These are phyloP conservation scores for Rhynchophorus ferrugineus DNA, from an alignment of 1,140 invertebrate genomes.

Conservation along the genomic window DNA sequence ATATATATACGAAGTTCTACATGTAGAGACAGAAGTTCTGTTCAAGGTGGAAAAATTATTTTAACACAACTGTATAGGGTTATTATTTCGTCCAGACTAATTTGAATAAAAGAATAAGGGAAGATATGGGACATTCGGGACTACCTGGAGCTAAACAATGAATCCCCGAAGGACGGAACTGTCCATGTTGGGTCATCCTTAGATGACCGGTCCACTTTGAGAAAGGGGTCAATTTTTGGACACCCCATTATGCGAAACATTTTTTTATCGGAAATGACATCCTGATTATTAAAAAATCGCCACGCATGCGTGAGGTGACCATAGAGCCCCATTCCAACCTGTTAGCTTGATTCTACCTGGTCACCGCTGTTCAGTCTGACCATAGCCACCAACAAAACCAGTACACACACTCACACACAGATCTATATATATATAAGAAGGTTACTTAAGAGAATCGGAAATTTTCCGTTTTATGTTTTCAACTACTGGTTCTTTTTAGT, in stretches of 20 bases:
- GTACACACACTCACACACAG: neutral
- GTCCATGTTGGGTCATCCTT: conserved; percentile 5
- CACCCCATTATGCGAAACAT: conserved; percentile 18
- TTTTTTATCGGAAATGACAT: conserved; percentile 23
- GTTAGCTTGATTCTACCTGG: conserved; percentile 20
- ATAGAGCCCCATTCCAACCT: conserved; percentile 20
- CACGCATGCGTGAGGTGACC: conserved; percentile 23
- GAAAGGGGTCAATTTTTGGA: conserved; percentile 18
- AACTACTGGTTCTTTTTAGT: conserved; percentile 5
- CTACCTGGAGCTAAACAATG: conserved; percentile 10
- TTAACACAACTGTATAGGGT: neutral
- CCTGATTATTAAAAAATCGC: conserved; percentile 13
- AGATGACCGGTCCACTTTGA: conserved; percentile 15
- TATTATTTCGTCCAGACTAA: conserved; percentile 3
- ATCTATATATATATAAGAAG: conserved; percentile 5
- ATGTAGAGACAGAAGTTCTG: too few species aligned
- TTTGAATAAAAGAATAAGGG: conserved; percentile 15
- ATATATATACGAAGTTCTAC: too few species aligned
- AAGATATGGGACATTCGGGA: neutral
- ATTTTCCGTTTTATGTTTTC: conserved; percentile 8
- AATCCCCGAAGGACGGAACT: neutral
- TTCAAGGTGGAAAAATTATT: too few species aligned
- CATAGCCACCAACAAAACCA: conserved; percentile 18
- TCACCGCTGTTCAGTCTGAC: conserved; percentile 21
- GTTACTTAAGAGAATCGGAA: conserved; percentile 18